Evolutionary conservation across 2,113 vertebrate species (phyloP).

Genomic region (Macaca nemestrina): DNA sequence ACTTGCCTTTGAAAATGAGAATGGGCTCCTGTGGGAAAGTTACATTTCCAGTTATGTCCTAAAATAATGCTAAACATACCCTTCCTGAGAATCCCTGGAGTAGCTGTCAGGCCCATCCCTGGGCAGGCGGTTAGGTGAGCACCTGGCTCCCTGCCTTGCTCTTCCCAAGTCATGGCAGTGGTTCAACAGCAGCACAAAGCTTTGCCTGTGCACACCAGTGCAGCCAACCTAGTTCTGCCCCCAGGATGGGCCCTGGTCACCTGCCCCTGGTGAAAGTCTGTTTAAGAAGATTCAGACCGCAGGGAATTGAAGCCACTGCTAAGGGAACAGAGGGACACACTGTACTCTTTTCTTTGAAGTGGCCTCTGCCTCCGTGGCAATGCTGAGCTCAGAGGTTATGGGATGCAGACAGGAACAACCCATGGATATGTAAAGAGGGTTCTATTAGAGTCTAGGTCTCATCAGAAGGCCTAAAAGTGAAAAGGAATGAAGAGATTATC

Average conservation of each 20-base stretch:
- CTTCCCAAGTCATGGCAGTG: background rate
- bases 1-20: background rate
- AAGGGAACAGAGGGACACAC: background rate
- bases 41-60: constrained; percentile 37
- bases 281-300: background rate
- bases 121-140: background rate
- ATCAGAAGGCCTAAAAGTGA: background rate
- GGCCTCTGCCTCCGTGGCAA: fast-evolving
- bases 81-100: background rate
- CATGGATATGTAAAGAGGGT: background rate
- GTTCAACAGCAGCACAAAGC: background rate
- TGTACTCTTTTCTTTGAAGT: background rate
- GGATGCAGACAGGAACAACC: background rate
- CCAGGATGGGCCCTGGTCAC: background rate
- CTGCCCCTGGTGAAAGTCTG: background rate
- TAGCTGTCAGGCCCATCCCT: background rate
- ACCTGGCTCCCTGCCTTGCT: background rate
- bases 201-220: background rate
- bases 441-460: background rate
- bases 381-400: background rate
- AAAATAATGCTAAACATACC: background rate
- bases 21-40: background rate
- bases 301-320: background rate
- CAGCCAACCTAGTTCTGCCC: background rate
- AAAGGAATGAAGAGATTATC: background rate